Percentiles rank a stretch among this genome's conserved stretches.
Evolutionary conservation across 1,140 invertebrate genomes (phyloP).

Genomic region (Babylonia areolata): DNA sequence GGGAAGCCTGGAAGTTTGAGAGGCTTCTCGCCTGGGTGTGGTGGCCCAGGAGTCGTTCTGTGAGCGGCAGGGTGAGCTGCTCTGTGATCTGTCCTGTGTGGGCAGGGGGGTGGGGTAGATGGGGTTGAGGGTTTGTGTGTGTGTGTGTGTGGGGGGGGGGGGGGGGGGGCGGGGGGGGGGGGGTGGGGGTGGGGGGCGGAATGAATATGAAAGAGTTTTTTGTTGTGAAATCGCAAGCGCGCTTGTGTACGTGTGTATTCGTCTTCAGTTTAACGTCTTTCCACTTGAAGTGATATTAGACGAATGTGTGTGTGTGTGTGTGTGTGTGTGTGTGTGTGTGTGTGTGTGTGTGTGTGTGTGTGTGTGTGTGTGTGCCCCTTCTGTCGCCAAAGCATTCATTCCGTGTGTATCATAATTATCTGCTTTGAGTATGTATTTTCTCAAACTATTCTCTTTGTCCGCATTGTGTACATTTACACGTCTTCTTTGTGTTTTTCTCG

Average conservation of each 20-base stretch:
- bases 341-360: background rate
- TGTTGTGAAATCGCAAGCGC: background rate
- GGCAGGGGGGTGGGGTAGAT: background rate
- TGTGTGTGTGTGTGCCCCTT: conserved; percentile 6
- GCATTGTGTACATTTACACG: background rate
- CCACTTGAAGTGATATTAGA: too few species aligned
- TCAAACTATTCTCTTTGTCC: conserved; percentile 13
- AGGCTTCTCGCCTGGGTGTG: background rate
- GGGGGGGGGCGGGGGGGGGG: too few species aligned
- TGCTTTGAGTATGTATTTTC: background rate
- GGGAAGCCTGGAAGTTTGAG: background rate
- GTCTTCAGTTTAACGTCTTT: background rate
- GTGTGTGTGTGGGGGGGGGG: background rate
- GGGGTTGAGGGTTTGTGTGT: background rate
- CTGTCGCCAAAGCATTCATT: background rate
- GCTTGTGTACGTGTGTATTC: background rate
- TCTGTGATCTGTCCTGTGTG: background rate
- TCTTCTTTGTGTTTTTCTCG: background rate
- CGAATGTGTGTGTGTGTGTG: too few species aligned
- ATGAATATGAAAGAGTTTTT: background rate
- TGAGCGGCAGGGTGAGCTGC: background rate
- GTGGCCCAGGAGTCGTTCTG: background rate
- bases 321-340: background rate
- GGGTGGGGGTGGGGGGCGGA: too few species aligned
- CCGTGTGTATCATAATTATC: conserved; percentile 29